Evolutionary conservation across 1,140 invertebrate species (phyloP), one percentile per base, ranked within the genome.

Genomic region (Ditylenchus dipsaci): DNA sequence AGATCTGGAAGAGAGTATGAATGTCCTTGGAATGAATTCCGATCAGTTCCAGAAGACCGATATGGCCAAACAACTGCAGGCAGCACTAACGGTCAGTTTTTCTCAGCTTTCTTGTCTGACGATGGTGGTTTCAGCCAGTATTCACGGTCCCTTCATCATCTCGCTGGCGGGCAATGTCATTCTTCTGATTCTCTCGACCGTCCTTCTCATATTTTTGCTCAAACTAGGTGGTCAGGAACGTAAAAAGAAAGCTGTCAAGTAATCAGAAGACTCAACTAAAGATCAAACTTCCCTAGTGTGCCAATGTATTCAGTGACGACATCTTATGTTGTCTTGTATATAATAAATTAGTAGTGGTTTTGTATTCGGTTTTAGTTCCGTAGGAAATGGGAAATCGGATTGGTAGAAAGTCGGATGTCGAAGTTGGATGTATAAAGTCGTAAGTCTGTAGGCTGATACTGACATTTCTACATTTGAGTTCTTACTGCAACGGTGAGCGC

Each of bases 351-450:
- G 11, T 38, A 11, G 3, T 38, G 33, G 33, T 3, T 3, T 38
- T n/a, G n/a, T n/a, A n/a, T n/a, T n/a, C n/a, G n/a, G n/a, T n/a
- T n/a, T n/a, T n/a, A n/a, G n/a, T n/a, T n/a, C n/a, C n/a, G n/a
- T n/a, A 47, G 45, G 17, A n/a, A 17, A n/a, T 29, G 19, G 27
- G n/a, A 13, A 56, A 56, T 43, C 64, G 21, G 66, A 71, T 71
- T 57, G 66, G 67, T n/a, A 69, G 64, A 19, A 69, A 23, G 42
- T n/a, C n/a, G n/a, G n/a, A n/a, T n/a, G n/a, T n/a, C n/a, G n/a
- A n/a, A n/a, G n/a, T n/a, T n/a, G n/a, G n/a, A n/a, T n/a, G n/a
- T n/a, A n/a, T n/a, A n/a, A n/a, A n/a, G n/a, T n/a, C n/a, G n/a
- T n/a, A n/a, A n/a, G n/a, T n/a, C n/a, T n/a, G n/a, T n/a, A n/a